Evolutionary conservation across 2,113 vertebrate genomes (phyloP), one percentile per base, ranked within the genome.

Genomic region (Corythornis cristatus): DNA sequence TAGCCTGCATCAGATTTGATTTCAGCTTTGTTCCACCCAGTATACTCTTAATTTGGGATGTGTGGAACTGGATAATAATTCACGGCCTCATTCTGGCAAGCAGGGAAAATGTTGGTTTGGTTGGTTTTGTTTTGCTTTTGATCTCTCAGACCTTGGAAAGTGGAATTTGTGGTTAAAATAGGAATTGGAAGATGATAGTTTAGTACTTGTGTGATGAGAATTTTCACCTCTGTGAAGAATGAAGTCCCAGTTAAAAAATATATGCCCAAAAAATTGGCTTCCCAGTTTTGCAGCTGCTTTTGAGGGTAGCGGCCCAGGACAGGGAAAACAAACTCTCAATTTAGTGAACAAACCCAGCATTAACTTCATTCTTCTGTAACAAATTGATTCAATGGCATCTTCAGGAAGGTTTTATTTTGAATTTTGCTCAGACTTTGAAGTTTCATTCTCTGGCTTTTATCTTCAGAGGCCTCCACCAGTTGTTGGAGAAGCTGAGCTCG

Each of bases 231-330:
- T 77, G 16, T 86, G 19, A 84, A 60, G 23, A 40, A n/a, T 0
- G 1, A 82, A 71, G 26, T 68, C 11, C 7, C 15, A n/a, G 8
- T 29, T 7, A 6, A 53, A 72, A 37, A 45, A n/a, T 15, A 46
- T n/a, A 46, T 35, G 35, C 13, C 11, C 14, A 66, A 37, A 10
- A 37, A 10, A 37, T 37, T 37, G 17, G 28, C 64, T 67, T 67
- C 43, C 64, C 31, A 46, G 33, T 15, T 46, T 66, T 37, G 73
- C 33, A 22, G 1, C 54, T 80, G 25, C 31, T 65, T 72, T 1
- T 7, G 8, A n/a, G 15, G 7, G 28, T 43, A 26, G 10, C 35
- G 76, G 3, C 5, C 5, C 12, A 2, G 19, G 1, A 3, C 4
- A 7, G 33, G 31, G 5, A 1, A 3, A 8, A 33, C 3, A 8